A percentile compares a stretch with the other conserved stretches of the same genome.
Conservation (phyloP, 2,888 invertebrate species). For the Coenonympha arcania region DNA sequence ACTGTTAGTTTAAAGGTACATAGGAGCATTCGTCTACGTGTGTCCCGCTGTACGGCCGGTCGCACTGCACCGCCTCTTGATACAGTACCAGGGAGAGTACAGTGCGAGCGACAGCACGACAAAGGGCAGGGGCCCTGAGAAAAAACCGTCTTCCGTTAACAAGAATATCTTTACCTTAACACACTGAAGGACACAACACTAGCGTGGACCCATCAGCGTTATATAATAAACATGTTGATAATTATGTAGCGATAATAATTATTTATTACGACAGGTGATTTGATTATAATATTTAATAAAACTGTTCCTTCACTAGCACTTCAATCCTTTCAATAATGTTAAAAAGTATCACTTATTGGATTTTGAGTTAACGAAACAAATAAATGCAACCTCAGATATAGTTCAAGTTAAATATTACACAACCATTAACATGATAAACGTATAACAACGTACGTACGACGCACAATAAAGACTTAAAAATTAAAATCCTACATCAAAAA, state of each 20-base stretch:
- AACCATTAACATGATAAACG: neutral
- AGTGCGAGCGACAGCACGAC: slow-evolving; percentile 6
- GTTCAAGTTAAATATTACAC: neutral
- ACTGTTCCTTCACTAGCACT: slow-evolving; percentile 15
- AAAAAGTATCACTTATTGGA: slow-evolving; percentile 5
- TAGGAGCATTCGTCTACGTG: slow-evolving; percentile 4
- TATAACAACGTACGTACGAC: neutral
- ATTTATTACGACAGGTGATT: slow-evolving; percentile 4
- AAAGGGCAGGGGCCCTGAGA: slow-evolving; percentile 9
- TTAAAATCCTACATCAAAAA: neutral
- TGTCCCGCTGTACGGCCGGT: slow-evolving; percentile 1
- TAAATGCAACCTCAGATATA: neutral
- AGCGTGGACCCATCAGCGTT: slow-evolving; percentile 1
- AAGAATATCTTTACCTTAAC: neutral
- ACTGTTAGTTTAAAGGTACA: neutral
- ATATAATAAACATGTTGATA: neutral
- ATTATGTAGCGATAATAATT: neutral
- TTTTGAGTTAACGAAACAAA: neutral
- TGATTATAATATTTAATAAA: slow-evolving; percentile 6
- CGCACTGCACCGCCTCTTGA: neutral
- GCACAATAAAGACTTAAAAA: neutral
- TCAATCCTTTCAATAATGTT: slow-evolving; percentile 13
- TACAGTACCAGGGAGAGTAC: neutral
- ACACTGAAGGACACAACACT: slow-evolving; percentile 12
- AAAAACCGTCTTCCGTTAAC: neutral